Base-by-base conservation (phyloP, 1,140 invertebrate genomes). In the Ceratosolen fusciceps region DNA sequence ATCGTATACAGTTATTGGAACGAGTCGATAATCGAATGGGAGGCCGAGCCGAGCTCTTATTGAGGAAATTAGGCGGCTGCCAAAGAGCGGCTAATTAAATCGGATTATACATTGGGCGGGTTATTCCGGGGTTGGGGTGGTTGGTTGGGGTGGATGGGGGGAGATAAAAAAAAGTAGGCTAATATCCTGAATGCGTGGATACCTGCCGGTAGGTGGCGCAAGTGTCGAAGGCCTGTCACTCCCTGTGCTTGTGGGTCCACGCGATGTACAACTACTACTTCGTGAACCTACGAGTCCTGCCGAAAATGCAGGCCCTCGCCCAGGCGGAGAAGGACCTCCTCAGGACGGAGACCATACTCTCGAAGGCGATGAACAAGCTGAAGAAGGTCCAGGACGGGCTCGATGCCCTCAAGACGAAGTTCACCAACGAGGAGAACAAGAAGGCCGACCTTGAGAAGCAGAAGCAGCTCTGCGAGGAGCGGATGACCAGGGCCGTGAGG, bases 201-300 rank as follows among this genome's bases (percentile, higher is more conserved):
- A n/a, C n/a, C n/a, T n/a, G n/a, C n/a, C n/a, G n/a, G n/a, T 24
- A 88, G 86, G 77, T 87, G n/a, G 74, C 85, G 37, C 82, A 93
- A 92, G 93, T 95, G 0, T 96, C 95, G 0, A 96, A 95, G 87
- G 95, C 95, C 3, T 96, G 95, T 84, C 93, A 93, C 77, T 95
- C 94, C 0, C 88, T 95, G 1, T 94, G 93, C 82, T 92, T 93
- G 83, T 95, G 94, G 93, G 90, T 92, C 0, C 91, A 92, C 73
- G 93, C 94, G 0, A 94, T 95, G 91, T 94, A 93, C 83, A 93
- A 94, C 82, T 94, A 93, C 81, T 93, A 94, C 79, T 92, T 92
- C 74, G 91, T 92, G 0, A 90, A 89, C 77, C 62, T 84, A 78
- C 91, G 91, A 74, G 94, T 95, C 1, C 87, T 88, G 0, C 93